These are phyloP conservation scores for Prionailurus viverrinus DNA, from an alignment of 2,113 vertebrate species.

Conservation along the genomic window DNA sequence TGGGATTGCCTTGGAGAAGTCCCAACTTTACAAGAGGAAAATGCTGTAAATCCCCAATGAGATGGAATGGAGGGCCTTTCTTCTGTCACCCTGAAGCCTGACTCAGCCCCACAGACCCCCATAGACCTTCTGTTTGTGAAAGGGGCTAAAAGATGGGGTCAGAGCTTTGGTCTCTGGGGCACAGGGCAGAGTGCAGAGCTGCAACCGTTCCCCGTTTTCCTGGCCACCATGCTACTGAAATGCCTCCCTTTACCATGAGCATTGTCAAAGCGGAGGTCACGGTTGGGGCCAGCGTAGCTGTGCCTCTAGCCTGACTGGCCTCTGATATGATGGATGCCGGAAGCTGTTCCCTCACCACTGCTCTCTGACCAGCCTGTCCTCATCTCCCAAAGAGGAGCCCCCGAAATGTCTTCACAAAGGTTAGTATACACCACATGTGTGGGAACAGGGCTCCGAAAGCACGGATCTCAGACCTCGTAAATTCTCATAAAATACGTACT, in stretches of 20 bases:
- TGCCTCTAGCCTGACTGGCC: neutral
- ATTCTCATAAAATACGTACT: neutral
- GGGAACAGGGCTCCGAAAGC: neutral
- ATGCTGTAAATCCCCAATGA: no score
- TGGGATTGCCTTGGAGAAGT: neutral
- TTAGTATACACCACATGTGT: accelerated
- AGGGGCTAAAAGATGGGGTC: neutral
- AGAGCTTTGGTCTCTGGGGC: neutral
- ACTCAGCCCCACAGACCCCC: neutral
- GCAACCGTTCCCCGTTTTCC: accelerated
- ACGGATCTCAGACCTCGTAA: neutral
- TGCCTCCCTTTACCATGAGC: neutral
- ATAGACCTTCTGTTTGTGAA: neutral
- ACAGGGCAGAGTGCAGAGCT: neutral
- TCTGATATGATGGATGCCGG: accelerated
- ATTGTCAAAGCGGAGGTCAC: accelerated
- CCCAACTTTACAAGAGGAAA: neutral
- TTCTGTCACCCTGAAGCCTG: neutral
- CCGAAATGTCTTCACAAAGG: neutral
- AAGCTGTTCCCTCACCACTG: neutral
- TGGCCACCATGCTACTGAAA: accelerated
- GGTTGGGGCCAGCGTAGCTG: accelerated
- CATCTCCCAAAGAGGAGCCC: neutral
- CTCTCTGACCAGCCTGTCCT: neutral
- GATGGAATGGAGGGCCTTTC: neutral